These are phyloP conservation scores for Poecilia gillii DNA, from an alignment of 2,797 vertebrate genomes.

Conservation along the genomic window DNA sequence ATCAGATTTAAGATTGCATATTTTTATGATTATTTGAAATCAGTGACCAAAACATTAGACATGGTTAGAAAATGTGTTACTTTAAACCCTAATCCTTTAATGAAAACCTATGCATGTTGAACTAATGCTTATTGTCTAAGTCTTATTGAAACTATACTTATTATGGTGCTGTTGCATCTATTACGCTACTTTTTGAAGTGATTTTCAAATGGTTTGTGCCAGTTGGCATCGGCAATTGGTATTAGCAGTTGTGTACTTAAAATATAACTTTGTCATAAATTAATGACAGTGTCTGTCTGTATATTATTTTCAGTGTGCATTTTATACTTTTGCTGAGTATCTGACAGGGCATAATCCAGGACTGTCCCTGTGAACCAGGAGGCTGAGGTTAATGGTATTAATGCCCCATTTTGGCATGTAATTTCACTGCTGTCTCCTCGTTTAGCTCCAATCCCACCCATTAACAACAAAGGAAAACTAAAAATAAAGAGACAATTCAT, in stretches of 20 bases:
- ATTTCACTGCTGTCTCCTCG: background rate
- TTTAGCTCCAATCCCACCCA: background rate
- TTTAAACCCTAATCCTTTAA: background rate
- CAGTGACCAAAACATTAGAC: background rate
- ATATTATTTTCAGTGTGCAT: background rate
- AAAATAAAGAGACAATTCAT: background rate
- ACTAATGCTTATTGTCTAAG: background rate
- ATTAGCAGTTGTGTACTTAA: background rate
- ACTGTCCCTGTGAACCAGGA: background rate
- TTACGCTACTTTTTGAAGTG: background rate
- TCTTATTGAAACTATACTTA: background rate
- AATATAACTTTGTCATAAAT: background rate
- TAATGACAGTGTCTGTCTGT: background rate
- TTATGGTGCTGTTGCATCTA: background rate
- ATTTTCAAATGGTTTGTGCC: background rate
- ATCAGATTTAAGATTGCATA: background rate
- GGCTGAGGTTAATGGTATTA: constrained; percentile 3
- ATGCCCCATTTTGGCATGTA: background rate
- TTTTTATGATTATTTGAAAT: background rate
- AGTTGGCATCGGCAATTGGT: background rate
- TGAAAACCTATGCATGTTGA: background rate
- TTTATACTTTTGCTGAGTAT: background rate
- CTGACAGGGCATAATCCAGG: constrained; percentile 4
- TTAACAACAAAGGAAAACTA: background rate
- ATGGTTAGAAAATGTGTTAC: background rate